phyloP scores from a whole-genome alignment of 2,888 invertebrate species.

The Arrhopalites spinosus region DNA sequence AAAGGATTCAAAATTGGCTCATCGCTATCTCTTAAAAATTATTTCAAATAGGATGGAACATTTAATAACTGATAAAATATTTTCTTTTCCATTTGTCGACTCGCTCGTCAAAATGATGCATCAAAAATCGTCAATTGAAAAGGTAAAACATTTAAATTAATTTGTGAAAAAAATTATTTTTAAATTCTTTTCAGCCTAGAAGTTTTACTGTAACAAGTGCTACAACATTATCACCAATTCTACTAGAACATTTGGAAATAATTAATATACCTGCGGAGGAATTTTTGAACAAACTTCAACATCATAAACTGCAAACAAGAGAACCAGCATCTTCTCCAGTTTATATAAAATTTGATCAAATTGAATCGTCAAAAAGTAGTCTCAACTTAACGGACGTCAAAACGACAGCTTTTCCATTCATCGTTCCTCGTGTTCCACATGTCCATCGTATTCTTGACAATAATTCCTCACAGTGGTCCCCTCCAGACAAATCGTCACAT shows the following conservation, averaged over 20 bases:
- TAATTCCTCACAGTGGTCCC: too few species aligned
- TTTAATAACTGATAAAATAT: neutral
- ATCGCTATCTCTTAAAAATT: neutral
- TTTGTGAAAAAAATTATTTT: neutral
- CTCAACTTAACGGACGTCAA: too few species aligned
- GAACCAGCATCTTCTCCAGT: too few species aligned
- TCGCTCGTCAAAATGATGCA: neutral
- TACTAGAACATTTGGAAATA: slow-evolving; percentile 26
- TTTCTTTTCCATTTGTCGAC: neutral
- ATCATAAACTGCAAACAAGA: too few species aligned
- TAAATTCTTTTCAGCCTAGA: slow-evolving; percentile 7
- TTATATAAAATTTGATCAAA: too few species aligned
- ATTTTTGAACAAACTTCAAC: slow-evolving; percentile 8
- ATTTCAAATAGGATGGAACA: neutral
- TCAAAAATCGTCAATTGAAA: neutral
- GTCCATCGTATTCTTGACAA: too few species aligned
- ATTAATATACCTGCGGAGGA: slow-evolving; percentile 24
- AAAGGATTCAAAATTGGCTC: neutral
- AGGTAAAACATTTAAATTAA: neutral
- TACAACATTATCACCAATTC: neutral
- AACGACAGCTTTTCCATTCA: too few species aligned
- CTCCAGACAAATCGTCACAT: too few species aligned
- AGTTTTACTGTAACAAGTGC: neutral
- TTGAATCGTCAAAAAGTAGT: too few species aligned
- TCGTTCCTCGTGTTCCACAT: too few species aligned